Base-by-base conservation (phyloP, 2,888 invertebrate species). In the Xanthorhoe designata region DNA sequence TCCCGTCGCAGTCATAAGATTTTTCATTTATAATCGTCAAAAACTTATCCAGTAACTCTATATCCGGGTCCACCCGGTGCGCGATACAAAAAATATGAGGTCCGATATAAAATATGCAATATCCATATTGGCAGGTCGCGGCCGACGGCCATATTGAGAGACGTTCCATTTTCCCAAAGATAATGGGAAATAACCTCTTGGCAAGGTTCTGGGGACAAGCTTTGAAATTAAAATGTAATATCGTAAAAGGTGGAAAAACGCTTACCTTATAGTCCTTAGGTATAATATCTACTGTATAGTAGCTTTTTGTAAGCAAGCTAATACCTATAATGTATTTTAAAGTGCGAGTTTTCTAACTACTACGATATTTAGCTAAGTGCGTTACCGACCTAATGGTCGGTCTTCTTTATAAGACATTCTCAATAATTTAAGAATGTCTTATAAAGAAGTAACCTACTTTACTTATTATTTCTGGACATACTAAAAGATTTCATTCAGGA, bases 21-120 rank as follows among this genome's bases (percentile, higher is more conserved):
- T n/a, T n/a, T n/a, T n/a, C n/a, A n/a, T n/a, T n/a, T n/a, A n/a
- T n/a, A n/a, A n/a, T n/a, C n/a, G n/a, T 17, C 17, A 38, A 9
- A 13, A 18, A 13, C 54, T 6, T 35, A 58, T 59, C 59, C 9
- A 59, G 59, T 24, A 52, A 57, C 13, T 2, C 2, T 51, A 59
- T 51, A 51, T 52, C 59, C 6, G 6, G 5, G 50, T 2, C 15
- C 35, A 19, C 73, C 77, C 78, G 74, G 78, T 78, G 78, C 72
- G 77, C 76, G 79, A 78, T 82, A 85, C 81, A 85, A 88, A 76
- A 87, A 87, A 85, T 85, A 82, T 82, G 83, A 84, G 86, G 82
- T 84, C 83, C 79, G 71, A 77, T 78, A 80, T 90, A 87, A 91
- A 91, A 91, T 91, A 91, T 89, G 90, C 86, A 91, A 87, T 86